These are phyloP conservation scores for Pituophis catenifer DNA, from an alignment of 2,113 vertebrate species.

Conservation along the genomic window DNA sequence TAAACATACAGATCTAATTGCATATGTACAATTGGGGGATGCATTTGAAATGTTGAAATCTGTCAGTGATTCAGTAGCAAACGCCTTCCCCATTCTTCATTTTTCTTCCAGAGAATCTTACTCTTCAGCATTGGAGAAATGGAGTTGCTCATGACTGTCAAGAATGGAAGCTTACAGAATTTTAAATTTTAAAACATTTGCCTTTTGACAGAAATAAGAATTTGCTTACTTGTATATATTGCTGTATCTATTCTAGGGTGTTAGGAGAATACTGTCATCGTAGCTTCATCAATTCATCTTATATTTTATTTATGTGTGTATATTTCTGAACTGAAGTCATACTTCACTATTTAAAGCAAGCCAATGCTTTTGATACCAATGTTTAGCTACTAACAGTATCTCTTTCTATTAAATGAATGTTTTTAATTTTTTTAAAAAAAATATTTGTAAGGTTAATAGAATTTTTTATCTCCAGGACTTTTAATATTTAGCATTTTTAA, in stretches of 20 bases:
- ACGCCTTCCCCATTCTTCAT: constrained; percentile 41
- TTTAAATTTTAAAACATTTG: constrained; percentile 46
- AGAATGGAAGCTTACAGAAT: constrained; percentile 41
- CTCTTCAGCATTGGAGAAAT: constrained; percentile 17
- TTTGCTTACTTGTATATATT: constrained; percentile 11
- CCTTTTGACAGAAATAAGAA: constrained; percentile 20
- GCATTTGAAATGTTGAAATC: constrained; percentile 55
- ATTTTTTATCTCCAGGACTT: constrained; percentile 32
- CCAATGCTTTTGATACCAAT: constrained; percentile 54
- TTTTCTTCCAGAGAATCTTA: constrained; percentile 30
- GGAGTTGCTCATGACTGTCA: constrained; percentile 29
- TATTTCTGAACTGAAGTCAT: constrained; percentile 47
- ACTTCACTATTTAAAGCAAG: constrained; percentile 40
- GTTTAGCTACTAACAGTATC: constrained; percentile 50
- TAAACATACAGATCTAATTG: constrained; percentile 70
- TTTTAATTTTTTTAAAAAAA: constrained; percentile 4
- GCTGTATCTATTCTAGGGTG: constrained; percentile 13
- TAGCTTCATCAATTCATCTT: constrained; percentile 16
- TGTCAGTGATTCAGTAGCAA: constrained; percentile 46
- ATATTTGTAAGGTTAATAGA: constrained; percentile 22
- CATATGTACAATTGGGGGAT: constrained; percentile 60
- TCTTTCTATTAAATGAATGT: constrained; percentile 43
- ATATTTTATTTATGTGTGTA: constrained; percentile 28
- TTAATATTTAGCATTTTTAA: constrained; percentile 9
- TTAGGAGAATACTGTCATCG: neutral